Conservation (phyloP, 2,888 invertebrate genomes). For the Eupsilia transversa region DNA sequence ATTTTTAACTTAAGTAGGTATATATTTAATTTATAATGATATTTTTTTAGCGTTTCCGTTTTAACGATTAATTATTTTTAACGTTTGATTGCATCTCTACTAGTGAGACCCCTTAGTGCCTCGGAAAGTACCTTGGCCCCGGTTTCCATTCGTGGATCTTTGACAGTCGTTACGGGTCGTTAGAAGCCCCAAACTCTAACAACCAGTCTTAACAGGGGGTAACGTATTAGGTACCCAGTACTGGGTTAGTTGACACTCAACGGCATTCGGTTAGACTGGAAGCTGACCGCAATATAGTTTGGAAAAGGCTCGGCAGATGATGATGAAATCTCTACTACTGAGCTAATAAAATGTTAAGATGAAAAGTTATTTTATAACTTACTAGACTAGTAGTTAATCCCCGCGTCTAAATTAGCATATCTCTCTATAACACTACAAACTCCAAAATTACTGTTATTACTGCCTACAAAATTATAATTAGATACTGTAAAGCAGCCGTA, state of each 20-base stretch:
- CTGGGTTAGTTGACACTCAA: too few relatives aligned
- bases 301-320: too few relatives aligned
- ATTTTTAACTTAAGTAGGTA: too few relatives aligned
- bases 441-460: slow-evolving; percentile 40
- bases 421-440: slow-evolving; percentile 38
- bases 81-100: neutral
- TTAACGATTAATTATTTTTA: neutral
- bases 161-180: neutral
- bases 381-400: neutral
- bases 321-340: neutral
- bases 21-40: neutral
- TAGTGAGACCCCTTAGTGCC: neutral
- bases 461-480: slow-evolving; percentile 50
- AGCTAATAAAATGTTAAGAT: slow-evolving; percentile 11
- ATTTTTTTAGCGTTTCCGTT: neutral
- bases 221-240: neutral
- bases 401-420: slow-evolving; percentile 27
- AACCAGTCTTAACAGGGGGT: neutral
- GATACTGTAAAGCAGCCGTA: slow-evolving; percentile 20
- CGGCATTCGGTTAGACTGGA: too few relatives aligned
- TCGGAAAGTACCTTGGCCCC: neutral
- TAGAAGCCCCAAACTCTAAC: neutral
- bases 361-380: neutral
- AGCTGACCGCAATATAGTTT: too few relatives aligned
- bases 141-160: neutral